phyloP scores from a whole-genome alignment of 35 echinoderm and acorn worm species.

The Apostichopus californicus region DNA sequence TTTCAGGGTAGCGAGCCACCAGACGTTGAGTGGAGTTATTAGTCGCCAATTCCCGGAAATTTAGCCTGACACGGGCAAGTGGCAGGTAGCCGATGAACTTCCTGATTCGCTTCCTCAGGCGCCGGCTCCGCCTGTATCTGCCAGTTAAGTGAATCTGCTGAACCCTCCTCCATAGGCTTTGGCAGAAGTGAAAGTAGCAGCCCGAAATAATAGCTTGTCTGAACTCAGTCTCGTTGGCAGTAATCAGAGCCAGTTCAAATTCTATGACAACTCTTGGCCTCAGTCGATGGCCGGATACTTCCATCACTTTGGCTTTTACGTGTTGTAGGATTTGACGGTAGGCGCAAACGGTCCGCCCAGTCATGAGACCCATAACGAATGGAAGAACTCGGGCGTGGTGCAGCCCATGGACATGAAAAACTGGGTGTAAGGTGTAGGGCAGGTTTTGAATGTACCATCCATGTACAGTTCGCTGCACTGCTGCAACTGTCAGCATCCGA shows the following conservation, averaged over 20 bases:
- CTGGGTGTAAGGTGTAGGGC: slow-evolving; percentile 25
- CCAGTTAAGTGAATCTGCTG: slow-evolving; percentile 9
- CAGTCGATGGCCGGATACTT: neutral
- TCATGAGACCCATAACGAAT: slow-evolving; percentile 35
- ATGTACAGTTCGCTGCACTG: slow-evolving; percentile 17
- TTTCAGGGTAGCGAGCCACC: neutral
- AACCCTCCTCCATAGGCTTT: slow-evolving; percentile 29
- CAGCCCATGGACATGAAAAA: slow-evolving; percentile 7
- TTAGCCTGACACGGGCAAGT: neutral
- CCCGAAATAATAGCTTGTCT: neutral
- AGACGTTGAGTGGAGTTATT: neutral
- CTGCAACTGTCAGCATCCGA: slow-evolving; percentile 9
- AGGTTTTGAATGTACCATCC: slow-evolving; percentile 44
- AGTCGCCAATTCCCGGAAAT: neutral
- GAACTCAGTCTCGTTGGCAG: slow-evolving; percentile 32
- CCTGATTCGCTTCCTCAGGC: neutral
- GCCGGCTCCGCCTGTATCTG: neutral
- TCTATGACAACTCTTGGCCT: neutral
- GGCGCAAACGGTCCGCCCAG: neutral
- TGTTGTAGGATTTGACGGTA: slow-evolving; percentile 11
- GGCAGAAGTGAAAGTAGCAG: slow-evolving; percentile 46
- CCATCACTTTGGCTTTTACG: slow-evolving; percentile 20
- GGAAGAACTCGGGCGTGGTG: neutral
- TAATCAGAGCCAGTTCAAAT: slow-evolving; percentile 30
- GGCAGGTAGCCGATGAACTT: slow-evolving; percentile 30